Evolutionary conservation across 2,797 vertebrate species (phyloP), one percentile per base, ranked within the genome.

Genomic region (Australoheros facetus): DNA sequence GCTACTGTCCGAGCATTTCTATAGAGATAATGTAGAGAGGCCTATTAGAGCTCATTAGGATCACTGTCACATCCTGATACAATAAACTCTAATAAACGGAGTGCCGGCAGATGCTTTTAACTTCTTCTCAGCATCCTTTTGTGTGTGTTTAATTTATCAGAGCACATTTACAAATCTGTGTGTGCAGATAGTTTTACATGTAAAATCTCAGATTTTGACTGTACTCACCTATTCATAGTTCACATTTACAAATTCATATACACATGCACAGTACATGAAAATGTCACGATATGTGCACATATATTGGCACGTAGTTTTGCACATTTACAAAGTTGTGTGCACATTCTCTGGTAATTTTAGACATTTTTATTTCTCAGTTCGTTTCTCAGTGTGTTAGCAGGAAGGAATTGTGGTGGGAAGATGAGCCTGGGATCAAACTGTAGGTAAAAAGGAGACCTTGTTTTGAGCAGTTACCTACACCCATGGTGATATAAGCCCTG

Each of bases 1-100:
- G 80, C 81, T 66, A 26, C 8, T 71, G 64, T 78, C 69, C 4
- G 1, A 56, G 57, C 42, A 1, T 74, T 64, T 75, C 57, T 66
- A 39, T 53, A 76, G 8, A 54, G 51, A 71, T 48, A n/a, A 75
- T 1, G 0, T 71, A 30, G 71, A 70, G 64, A 51, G 54, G 5
- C n/a, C 54, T 71, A 34, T 85, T 88, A 76, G 73, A 81, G 81
- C 79, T 78, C 37, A 72, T 81, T 59, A 79, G 42, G 60, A 42
- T 73, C 69, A 79, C 28, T 78, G 58, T 77, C 54, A 58, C 23
- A 72, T 80, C 54, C 55, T 39, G 30, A 81, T 77, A 57, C 74
- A 56, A 56, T 51, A 45, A 56, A 30, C 51, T 62, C 54, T 17
- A 11, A 70, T 51, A 51, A 69, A 69, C 30, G 10, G 42, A 59